Evolutionary conservation across 2,888 invertebrate species (phyloP), one percentile per base, ranked within the genome.

Genomic region (Habroteleia sp.): DNA sequence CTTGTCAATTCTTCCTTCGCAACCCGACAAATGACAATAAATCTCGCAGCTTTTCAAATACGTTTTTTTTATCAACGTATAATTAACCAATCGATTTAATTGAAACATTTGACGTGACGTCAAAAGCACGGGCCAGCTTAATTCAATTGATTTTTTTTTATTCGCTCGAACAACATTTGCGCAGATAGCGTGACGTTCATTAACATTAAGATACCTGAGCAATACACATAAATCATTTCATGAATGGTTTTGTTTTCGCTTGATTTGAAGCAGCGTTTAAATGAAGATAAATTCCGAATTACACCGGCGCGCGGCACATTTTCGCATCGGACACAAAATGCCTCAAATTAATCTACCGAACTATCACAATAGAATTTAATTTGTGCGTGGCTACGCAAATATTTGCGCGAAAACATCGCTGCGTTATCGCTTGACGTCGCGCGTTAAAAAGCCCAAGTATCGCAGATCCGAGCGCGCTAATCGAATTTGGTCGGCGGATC

Each of bases 231-330:
- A 68, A 58, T 68, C 50, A 60, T 31, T 50, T 48, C 60, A 25
- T 46, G 33, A 50, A 58, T 68, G 50, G 42, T n/a, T 60, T 35
- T 35, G 42, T 50, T 58, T 50, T 42, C 68, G 7, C 2, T 5
- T 17, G 50, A 68, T 60, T 68, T 68, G 27, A 60, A 68, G 23
- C 50, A 58, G 50, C 27, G 35, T 25, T 58, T 25, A 46, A 58
- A 39, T 66, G 50, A 60, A 50, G 58, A 68, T 68, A 68, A 50
- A 58, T 50, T 50, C 42, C 60, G 42, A 48, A 58, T 60, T 42
- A 14, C 48, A 25, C n/a, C n/a, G n/a, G 31, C 20, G 11, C 7
- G 13, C 16, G 10, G 29, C 29, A 14, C 41, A 37, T 58, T 58
- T 58, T 31, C 46, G 48, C 16, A 48, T 56, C 56, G 39, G 41